These are phyloP conservation scores for Hippoglossus hippoglossus DNA, from an alignment of 2,797 vertebrate genomes.

Conservation along the genomic window DNA sequence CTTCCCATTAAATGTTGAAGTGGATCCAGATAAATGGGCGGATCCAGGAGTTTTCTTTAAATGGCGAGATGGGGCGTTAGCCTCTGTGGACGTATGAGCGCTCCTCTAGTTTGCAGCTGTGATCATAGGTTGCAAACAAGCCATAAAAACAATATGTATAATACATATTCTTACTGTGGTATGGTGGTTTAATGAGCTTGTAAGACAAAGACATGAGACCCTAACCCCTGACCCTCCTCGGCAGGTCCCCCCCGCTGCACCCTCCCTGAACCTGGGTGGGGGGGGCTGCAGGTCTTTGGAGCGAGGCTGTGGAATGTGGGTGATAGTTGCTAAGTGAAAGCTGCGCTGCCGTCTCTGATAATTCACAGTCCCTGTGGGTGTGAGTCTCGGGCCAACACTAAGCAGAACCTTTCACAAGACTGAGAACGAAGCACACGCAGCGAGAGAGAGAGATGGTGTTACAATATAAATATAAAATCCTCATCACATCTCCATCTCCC, in stretches of 20 bases:
- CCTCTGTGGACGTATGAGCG: no score
- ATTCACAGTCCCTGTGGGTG: slow-evolving; percentile 71
- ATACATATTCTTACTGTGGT: slow-evolving; percentile 7
- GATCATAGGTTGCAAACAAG: no score
- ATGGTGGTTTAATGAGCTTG: not conserved
- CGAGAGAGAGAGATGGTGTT: slow-evolving; percentile 8
- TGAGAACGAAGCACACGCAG: slow-evolving; percentile 47
- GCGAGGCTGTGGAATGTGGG: slow-evolving; percentile 80
- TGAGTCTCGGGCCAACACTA: slow-evolving; percentile 69
- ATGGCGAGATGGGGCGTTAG: no score
- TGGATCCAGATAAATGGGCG: no score
- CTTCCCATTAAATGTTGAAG: no score
- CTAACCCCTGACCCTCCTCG: not conserved
- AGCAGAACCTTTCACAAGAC: slow-evolving; percentile 72
- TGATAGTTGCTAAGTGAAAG: slow-evolving; percentile 80
- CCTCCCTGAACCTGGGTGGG: slow-evolving; percentile 51
- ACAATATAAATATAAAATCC: slow-evolving; percentile 32
- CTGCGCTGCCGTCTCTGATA: slow-evolving; percentile 63
- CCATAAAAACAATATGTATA: no score
- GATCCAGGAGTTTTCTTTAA: no score
- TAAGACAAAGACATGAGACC: slow-evolving; percentile 24
- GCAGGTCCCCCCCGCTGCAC: slow-evolving; percentile 34
- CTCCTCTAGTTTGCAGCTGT: no score
- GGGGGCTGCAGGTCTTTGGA: slow-evolving; percentile 62
- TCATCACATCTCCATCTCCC: slow-evolving; percentile 11